These are phyloP conservation scores for Danio rerio DNA, from an alignment of 2,113 vertebrate genomes.

Conservation along the genomic window GRCz12tu NC_133182.1:73758001-73758500, in stretches of 20 bases:
- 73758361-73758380: conserved; percentile 67
- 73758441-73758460: conserved; percentile 96
- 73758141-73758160: conserved; percentile 52
- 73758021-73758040: conserved; percentile 65
- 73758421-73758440: conserved; percentile 95
- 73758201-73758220: conserved; percentile 33
- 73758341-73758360: conserved; percentile 48
- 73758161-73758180: conserved; percentile 48
- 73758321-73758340: conserved; percentile 5
- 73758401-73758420: conserved; percentile 91
- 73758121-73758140: conserved; percentile 51
- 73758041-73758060: conserved; percentile 59
- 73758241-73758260: not conserved
- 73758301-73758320: conserved; percentile 19
- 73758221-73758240: conserved; percentile 27
- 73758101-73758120: conserved; percentile 39
- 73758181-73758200: conserved; percentile 44
- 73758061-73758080: conserved; percentile 56
- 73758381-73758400: conserved; percentile 89
- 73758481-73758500: conserved; percentile 94
- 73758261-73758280: not conserved
- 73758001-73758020: conserved; percentile 67
- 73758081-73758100: conserved; percentile 45
- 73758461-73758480: conserved; percentile 97
- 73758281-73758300: not conserved